Conservation (phyloP, 2,797 vertebrate species). For the Danio aesculapii region DNA sequence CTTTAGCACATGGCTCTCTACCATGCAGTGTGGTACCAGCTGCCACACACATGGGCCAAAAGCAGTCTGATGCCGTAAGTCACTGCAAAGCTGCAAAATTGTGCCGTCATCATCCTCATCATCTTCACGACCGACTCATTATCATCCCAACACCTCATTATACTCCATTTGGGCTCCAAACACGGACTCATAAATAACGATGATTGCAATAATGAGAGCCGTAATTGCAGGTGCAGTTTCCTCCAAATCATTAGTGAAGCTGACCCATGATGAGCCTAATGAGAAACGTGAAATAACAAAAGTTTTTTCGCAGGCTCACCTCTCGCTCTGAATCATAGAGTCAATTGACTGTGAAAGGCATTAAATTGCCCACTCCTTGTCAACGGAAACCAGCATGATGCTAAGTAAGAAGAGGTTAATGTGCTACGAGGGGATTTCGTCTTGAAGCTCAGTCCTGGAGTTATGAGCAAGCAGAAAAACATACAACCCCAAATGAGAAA, state of each 20-base stretch:
- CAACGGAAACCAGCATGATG: slow-evolving; percentile 64
- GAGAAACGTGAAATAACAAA: slow-evolving; percentile 47
- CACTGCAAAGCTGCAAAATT: slow-evolving; percentile 22
- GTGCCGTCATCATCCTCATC: slow-evolving; percentile 40
- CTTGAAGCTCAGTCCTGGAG: slow-evolving; percentile 57
- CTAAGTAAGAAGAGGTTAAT: slow-evolving; percentile 66
- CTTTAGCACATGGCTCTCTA: slow-evolving; percentile 33
- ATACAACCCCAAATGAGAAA: not conserved
- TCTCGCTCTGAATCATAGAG: slow-evolving; percentile 59
- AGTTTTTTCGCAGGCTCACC: slow-evolving; percentile 15
- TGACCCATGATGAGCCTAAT: slow-evolving; percentile 44
- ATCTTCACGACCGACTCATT: slow-evolving; percentile 51
- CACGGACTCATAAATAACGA: slow-evolving; percentile 30
- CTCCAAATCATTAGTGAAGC: slow-evolving; percentile 53
- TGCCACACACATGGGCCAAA: slow-evolving; percentile 44
- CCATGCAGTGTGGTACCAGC: slow-evolving; percentile 24
- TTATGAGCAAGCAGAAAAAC: slow-evolving; percentile 68
- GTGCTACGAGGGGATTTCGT: slow-evolving; percentile 68
- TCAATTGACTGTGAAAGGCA: slow-evolving; percentile 76
- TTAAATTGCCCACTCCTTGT: slow-evolving; percentile 75
- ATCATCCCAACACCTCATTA: slow-evolving; percentile 55
- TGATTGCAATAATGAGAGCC: slow-evolving; percentile 41
- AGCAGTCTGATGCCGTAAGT: slow-evolving; percentile 24
- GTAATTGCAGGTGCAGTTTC: slow-evolving; percentile 53
- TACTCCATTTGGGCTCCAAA: slow-evolving; percentile 40